Evolutionary conservation across 2,888 invertebrate genomes (phyloP), one percentile per base, ranked within the genome.

Genomic region (Steromphala cineraria): DNA sequence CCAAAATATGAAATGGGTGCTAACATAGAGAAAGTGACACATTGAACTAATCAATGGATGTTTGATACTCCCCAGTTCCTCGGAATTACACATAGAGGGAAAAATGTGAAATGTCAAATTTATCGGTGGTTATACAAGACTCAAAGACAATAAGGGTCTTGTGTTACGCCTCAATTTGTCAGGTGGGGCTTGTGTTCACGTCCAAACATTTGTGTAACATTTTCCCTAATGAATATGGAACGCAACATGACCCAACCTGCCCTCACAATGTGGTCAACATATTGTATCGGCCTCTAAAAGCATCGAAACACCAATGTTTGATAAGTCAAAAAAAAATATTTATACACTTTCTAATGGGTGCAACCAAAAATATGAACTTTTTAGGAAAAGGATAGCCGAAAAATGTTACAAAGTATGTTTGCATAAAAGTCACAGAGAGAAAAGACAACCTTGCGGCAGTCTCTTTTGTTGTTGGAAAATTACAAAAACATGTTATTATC

Each of bases 311-410:
- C 62, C 13, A 62, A 62, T 62, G 62, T 62, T 62, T 28, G 62
- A 62, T 62, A 24, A 62, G 28, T 62, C 24, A 21, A 24, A 62
- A 62, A n/a, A 24, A 62, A 28, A 21, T 62, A 62, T 62, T 62
- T 62, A 62, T n/a, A n/a, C 62, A 24, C 62, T 62, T 62, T 62
- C 62, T 24, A 17, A 24, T 62, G 62, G 62, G 62, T 62, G 62
- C 62, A 62, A 62, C 62, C 62, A 62, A 62, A 62, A 62, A 28
- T 28, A 62, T 62, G 62, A 62, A 62, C 62, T 62, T 62, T 62
- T 62, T 13, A 62, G 62, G 62, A 62, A 62, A 62, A 62, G 24
- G 28, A 24, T 62, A 62, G 24, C 28, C 46, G 28, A 28, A 62
- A 62, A 62, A 62, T 62, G 62, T 62, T 62, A 28, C 62, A 28